Conservation (phyloP, 2,113 vertebrate species). For the Ochotona princeps region DNA sequence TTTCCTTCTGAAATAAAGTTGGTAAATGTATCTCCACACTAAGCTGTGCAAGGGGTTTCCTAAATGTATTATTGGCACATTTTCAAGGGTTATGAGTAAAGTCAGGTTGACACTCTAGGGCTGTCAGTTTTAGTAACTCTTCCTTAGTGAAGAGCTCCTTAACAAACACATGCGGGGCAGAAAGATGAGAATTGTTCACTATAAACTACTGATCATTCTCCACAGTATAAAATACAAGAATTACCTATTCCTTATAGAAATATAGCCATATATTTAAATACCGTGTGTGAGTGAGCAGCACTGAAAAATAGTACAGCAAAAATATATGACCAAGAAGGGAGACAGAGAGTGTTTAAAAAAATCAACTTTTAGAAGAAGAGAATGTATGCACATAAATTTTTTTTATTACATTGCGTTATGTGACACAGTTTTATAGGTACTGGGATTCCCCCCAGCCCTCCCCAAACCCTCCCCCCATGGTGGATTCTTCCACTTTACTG, state of each 20-base stretch:
- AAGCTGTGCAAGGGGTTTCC: neutral
- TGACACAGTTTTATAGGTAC: too few species aligned
- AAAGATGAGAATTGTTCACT: neutral
- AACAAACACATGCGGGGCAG: neutral
- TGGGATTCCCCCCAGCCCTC: too few species aligned
- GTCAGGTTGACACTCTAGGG: neutral
- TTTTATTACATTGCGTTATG: too few species aligned
- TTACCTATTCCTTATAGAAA: neutral
- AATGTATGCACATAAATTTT: neutral
- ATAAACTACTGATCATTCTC: constrained; percentile 23
- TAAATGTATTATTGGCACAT: neutral
- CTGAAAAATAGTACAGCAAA: neutral
- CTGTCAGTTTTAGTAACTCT: neutral
- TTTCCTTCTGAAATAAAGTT: constrained; percentile 53
- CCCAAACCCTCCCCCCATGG: too few species aligned
- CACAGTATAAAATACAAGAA: neutral
- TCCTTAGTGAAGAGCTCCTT: constrained; percentile 40
- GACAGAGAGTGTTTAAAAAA: neutral
- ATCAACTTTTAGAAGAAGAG: neutral
- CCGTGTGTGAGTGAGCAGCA: neutral
- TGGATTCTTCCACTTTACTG: too few species aligned
- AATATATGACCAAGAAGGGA: neutral
- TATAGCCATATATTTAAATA: neutral
- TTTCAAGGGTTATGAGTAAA: neutral
- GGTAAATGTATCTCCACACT: neutral